Evolutionary conservation across 2,113 vertebrate species (phyloP).

Genomic region (Trichechus manatus): DNA sequence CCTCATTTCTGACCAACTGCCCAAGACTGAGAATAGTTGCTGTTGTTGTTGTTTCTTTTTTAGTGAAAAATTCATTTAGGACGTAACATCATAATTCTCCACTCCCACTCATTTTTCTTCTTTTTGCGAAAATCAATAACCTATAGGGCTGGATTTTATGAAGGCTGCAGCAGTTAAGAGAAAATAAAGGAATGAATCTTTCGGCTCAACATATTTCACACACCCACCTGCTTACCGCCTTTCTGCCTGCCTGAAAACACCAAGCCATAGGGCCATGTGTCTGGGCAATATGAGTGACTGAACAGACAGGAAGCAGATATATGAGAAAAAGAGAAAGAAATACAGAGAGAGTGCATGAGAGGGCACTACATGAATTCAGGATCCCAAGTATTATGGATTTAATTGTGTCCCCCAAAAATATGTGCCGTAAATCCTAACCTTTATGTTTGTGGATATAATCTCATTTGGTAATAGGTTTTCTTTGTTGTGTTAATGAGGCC

Average conservation of each 20-base stretch:
- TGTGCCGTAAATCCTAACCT: not conserved
- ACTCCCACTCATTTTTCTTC: constrained; percentile 82
- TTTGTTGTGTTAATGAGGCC: not conserved
- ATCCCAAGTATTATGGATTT: not conserved
- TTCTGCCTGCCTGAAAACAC: not conserved
- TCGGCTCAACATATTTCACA: constrained; percentile 66
- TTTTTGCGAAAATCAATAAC: constrained; percentile 83
- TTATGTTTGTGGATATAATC: not conserved
- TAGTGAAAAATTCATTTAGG: constrained; percentile 82
- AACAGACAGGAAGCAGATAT: not conserved
- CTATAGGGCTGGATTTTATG: constrained; percentile 79
- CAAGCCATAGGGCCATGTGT: not conserved
- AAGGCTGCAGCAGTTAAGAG: constrained; percentile 75
- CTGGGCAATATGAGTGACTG: not conserved
- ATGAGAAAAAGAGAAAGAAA: not conserved
- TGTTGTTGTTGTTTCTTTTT: constrained; percentile 47
- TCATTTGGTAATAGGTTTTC: not conserved
- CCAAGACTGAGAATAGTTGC: constrained; percentile 63
- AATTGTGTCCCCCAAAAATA: not conserved
- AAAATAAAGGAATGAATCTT: constrained; percentile 82
- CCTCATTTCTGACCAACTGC: constrained; percentile 73
- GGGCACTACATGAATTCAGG: not conserved
- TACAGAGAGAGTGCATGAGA: too few relatives aligned
- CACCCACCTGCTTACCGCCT: constrained; percentile 62
- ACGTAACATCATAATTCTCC: constrained; percentile 83